Evolutionary conservation across 2,113 vertebrate genomes (phyloP).

Genomic region (Clarias gariepinus): DNA sequence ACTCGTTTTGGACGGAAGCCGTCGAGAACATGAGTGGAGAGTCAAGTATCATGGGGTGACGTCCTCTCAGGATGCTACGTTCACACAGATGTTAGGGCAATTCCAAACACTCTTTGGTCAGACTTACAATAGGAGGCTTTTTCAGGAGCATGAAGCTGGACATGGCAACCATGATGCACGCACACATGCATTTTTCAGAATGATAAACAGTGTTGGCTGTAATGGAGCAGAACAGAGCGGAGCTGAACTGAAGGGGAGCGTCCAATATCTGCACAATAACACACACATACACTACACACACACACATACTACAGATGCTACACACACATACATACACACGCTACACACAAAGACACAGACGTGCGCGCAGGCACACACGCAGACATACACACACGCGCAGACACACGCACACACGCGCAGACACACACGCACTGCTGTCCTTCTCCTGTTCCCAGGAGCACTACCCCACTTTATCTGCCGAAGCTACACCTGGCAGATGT

Average conservation of each 20-base stretch:
- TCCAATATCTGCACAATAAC: conserved; percentile 36
- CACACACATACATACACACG: too few relatives aligned
- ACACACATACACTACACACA: background rate
- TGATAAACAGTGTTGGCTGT: conserved; percentile 30
- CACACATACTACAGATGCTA: too few relatives aligned
- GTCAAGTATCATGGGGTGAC: background rate
- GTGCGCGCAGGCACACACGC: background rate
- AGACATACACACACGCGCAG: background rate
- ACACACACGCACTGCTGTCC: conserved; percentile 27
- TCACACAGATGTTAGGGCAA: conserved; percentile 8
- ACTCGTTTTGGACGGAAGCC: background rate
- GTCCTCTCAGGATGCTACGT: background rate
- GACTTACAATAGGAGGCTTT: conserved; percentile 8
- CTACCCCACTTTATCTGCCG: conserved; percentile 12
- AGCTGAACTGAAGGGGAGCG: conserved; percentile 3
- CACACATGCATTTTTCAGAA: conserved; percentile 36
- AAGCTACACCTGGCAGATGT: background rate
- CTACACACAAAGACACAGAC: background rate
- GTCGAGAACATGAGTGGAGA: background rate
- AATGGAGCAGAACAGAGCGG: background rate
- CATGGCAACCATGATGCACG: background rate
- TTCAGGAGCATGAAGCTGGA: background rate
- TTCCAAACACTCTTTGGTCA: conserved; percentile 2
- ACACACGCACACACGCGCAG: background rate
- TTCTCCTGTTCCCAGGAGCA: conserved; percentile 10